Evolutionary conservation across 2,113 vertebrate genomes (phyloP), one percentile per base, ranked within the genome.

Genomic region (Laterallus jamaicensis): DNA sequence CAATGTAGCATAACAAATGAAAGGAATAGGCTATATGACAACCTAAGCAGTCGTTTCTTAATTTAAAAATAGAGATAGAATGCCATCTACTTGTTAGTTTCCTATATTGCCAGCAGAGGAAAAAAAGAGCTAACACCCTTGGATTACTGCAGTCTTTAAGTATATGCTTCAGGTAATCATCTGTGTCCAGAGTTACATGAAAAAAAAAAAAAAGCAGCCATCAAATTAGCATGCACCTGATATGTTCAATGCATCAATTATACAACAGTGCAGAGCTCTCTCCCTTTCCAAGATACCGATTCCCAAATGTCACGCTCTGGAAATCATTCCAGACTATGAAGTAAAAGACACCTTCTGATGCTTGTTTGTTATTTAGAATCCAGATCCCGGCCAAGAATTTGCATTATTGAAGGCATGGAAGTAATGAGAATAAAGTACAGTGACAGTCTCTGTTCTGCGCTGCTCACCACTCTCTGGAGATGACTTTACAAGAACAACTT

Each of bases 41-140:
- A 81, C 63, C 77, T 68, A 89, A 93, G 28, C 40, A 71, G 54
- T 64, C 69, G 20, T 16, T 86, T 37, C 90, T 81, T 73, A 42
- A 74, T 52, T 97, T 96, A 97, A 97, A 91, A 95, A 96, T 88
- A 97, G 97, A 97, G 94, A 89, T 96, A 96, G 94, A 98, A 98
- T 98, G 97, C 97, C 97, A 98, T 96, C 98, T 98, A 98, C 97
- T 97, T 98, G 97, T 75, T 98, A 97, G 70, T 88, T 96, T 95
- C 93, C 86, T 96, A 92, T 96, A 96, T 73, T 95, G 95, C 96
- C 87, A 86, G 69, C 66, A 25, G 70, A 94, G 56, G 37, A 26
- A 49, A 71, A 44, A 49, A 29, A n/a, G 18, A 82, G 31, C 60
- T 78, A 82, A 47, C 79, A 86, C 6, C 20, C 31, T 32, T 80